Evolutionary conservation across 1,140 invertebrate genomes (phyloP).

Genomic region (Pararge aegeria): DNA sequence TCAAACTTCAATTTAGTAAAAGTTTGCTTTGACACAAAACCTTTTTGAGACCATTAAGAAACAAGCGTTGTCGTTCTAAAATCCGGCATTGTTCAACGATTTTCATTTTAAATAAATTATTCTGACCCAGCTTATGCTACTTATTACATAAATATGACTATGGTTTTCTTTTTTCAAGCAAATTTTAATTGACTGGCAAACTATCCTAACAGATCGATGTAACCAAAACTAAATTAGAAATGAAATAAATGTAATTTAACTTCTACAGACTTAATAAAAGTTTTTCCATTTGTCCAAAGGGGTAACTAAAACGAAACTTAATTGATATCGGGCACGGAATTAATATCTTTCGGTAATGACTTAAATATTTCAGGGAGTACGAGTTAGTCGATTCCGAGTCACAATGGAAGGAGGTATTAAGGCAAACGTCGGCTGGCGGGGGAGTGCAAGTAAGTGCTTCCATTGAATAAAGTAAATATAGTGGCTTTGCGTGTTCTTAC

Average conservation of each 20-base stretch:
- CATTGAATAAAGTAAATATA: conserved; percentile 20
- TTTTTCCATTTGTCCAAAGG: conserved; percentile 7
- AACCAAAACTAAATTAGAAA: not conserved
- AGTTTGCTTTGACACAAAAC: no score
- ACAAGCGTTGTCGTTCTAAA: no score
- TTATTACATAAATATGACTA: no score
- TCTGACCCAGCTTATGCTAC: no score
- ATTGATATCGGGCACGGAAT: conserved; percentile 15
- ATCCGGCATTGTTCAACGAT: no score
- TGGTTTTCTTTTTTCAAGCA: no score
- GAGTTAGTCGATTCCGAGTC: conserved; percentile 92
- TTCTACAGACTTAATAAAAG: conserved; percentile 6
- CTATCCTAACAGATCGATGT: no score
- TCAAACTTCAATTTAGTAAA: no score
- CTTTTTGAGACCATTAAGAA: no score
- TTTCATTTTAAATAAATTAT: no score
- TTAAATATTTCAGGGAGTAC: conserved; percentile 65
- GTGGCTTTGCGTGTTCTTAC: conserved; percentile 1
- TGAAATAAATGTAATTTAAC: conserved; percentile 10
- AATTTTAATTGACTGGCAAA: no score
- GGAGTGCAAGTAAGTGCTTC: conserved; percentile 62
- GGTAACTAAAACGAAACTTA: conserved; percentile 15
- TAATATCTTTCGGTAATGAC: conserved; percentile 18
- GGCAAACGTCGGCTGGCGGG: conserved; percentile 74
- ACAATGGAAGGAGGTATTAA: conserved; percentile 92